Percentiles rank a stretch among this genome's conserved stretches.
These are phyloP conservation scores for Sparus aurata DNA, from an alignment of 2,797 vertebrate genomes.

Conservation along the genomic window DNA sequence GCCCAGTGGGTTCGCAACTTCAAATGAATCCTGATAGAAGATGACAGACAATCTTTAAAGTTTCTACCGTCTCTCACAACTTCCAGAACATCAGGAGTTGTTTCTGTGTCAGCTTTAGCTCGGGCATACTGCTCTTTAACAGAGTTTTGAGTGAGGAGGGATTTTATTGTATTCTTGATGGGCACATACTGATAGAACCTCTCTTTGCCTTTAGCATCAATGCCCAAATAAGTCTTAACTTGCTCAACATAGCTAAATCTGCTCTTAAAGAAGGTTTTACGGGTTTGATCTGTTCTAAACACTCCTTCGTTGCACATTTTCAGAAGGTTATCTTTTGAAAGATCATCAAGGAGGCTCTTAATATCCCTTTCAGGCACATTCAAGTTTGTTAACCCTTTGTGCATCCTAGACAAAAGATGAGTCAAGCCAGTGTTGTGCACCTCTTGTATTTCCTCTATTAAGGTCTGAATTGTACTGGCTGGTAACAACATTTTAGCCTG, in stretches of 20 bases:
- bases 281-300: background rate
- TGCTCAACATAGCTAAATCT: background rate
- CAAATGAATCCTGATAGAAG: background rate
- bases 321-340: background rate
- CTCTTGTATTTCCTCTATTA: background rate
- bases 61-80: background rate
- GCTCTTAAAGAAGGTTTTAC: background rate
- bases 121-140: background rate
- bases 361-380: background rate
- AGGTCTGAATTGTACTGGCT: background rate
- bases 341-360: background rate
- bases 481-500: slow-evolving; percentile 3
- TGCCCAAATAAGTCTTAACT: background rate
- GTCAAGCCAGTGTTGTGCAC: background rate
- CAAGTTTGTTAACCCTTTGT: background rate
- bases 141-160: background rate
- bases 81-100: background rate
- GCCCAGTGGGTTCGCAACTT: background rate
- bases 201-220: slow-evolving; percentile 9
- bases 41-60: background rate
- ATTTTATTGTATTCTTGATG: background rate
- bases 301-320: background rate
- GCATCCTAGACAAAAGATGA: background rate
- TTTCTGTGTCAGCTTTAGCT: background rate
- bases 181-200: background rate